phyloP scores from a whole-genome alignment of 2,113 vertebrate species.

The Axis porcinus region DNA sequence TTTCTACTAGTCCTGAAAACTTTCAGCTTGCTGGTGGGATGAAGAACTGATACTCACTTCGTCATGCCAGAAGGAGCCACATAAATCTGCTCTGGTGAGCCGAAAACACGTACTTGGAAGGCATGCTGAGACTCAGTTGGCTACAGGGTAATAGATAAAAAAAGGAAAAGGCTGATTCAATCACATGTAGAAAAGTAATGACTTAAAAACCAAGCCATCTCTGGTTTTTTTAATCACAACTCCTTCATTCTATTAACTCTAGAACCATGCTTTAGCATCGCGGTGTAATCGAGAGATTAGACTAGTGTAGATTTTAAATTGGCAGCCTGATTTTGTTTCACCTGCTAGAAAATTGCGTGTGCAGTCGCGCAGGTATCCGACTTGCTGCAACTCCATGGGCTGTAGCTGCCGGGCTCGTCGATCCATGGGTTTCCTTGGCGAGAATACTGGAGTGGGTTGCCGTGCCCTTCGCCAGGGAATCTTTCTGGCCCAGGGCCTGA shows the following conservation, averaged over 20 bases:
- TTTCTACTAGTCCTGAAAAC: neutral
- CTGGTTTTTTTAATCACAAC: neutral
- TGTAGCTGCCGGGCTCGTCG: neutral
- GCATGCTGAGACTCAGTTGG: neutral
- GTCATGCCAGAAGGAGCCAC: neutral
- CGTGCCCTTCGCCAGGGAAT: neutral
- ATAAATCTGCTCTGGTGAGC: neutral
- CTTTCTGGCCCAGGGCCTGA: accelerated
- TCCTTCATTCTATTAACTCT: neutral
- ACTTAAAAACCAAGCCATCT: neutral
- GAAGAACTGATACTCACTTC: neutral
- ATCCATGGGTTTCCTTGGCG: neutral
- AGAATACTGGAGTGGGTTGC: neutral
- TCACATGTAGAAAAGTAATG: neutral
- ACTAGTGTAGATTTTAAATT: neutral
- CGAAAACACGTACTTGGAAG: neutral
- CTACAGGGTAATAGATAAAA: neutral
- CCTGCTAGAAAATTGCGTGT: neutral
- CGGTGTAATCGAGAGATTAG: neutral
- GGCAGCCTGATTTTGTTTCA: neutral
- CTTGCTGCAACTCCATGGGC: neutral
- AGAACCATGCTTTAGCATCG: neutral
- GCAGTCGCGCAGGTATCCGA: neutral
- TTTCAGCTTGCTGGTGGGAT: neutral
- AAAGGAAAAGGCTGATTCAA: neutral